phyloP scores from a whole-genome alignment of 2,888 invertebrate genomes.

The Tinea pellionella region DNA sequence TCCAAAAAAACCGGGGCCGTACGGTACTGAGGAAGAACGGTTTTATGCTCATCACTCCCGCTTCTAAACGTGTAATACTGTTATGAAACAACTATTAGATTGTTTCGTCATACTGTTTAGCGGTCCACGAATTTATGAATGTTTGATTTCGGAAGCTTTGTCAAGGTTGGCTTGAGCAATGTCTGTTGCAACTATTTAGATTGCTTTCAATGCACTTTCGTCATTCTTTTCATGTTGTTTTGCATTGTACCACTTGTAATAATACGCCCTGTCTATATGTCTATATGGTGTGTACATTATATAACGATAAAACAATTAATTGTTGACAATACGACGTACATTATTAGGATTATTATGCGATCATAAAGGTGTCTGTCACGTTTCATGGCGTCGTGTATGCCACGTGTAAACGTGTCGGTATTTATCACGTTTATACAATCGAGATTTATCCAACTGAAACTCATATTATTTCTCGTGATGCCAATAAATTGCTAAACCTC shows the following conservation, averaged over 20 bases:
- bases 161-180: constrained; percentile 21
- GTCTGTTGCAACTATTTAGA: constrained; percentile 6
- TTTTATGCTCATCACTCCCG: constrained; percentile 43
- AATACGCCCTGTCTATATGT: not conserved
- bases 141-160: constrained; percentile 12
- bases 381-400: not conserved
- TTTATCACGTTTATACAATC: not conserved
- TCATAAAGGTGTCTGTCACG: not conserved
- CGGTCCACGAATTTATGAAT: constrained; percentile 21
- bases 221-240: not conserved
- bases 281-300: not conserved
- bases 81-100: constrained; percentile 53
- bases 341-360: not conserved
- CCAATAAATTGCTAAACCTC: too few relatives aligned
- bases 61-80: constrained; percentile 43
- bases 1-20: constrained; percentile 55
- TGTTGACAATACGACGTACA: not conserved
- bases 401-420: not conserved
- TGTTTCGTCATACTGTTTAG: constrained; percentile 44
- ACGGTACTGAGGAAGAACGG: constrained; percentile 53
- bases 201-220: constrained; percentile 2
- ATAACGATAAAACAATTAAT: not conserved
- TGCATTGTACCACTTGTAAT: not conserved
- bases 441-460: not conserved
- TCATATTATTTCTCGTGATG: too few relatives aligned